Evolutionary conservation across 2,113 vertebrate genomes (phyloP).

Genomic region (Hypanus sabinus): DNA sequence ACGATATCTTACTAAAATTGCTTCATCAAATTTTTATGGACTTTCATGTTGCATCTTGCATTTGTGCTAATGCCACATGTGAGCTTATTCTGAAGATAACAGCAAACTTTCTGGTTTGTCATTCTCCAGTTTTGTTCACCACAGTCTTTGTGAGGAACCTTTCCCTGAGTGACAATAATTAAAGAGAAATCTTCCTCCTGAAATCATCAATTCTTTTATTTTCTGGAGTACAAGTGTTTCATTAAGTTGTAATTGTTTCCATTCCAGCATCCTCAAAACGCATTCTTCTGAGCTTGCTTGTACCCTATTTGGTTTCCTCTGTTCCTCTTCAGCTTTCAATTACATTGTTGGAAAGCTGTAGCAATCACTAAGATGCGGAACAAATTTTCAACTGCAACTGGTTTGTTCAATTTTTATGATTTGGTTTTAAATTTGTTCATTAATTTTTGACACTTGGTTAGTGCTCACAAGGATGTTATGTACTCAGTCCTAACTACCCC

Average conservation of each 20-base stretch:
- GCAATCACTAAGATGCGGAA: neutral
- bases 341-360: neutral
- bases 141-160: neutral
- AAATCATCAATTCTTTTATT: neutral
- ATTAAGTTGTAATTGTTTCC: too few species aligned
- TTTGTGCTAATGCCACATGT: neutral
- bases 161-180: neutral
- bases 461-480: too few species aligned
- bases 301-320: neutral
- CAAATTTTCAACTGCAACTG: neutral
- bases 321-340: neutral
- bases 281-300: neutral
- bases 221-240: neutral
- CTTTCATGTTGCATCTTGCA: neutral
- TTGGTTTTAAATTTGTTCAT: neutral
- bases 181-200: neutral
- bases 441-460: too few species aligned
- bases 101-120: neutral
- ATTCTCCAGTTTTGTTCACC: neutral
- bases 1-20: neutral
- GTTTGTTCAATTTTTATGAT: neutral
- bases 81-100: neutral
- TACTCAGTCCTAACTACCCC: too few species aligned
- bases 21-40: neutral
- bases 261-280: neutral